Conservation (phyloP, 2,113 vertebrate genomes). For the Phodopus roborovskii region DNA sequence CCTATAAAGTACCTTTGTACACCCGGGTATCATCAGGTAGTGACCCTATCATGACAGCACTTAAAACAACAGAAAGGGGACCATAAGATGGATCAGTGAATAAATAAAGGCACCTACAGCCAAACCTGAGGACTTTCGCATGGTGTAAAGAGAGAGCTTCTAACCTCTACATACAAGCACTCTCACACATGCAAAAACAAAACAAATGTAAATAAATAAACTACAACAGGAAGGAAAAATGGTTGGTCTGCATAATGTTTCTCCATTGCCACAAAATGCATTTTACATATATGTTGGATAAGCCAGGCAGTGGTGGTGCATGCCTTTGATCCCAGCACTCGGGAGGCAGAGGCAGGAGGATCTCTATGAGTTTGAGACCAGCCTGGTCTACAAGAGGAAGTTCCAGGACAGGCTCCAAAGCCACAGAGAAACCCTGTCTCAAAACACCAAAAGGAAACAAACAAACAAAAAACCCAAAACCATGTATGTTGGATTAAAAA, state of each 20-base stretch:
- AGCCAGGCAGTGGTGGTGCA: no score
- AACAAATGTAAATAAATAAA: not conserved
- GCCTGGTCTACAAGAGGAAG: no score
- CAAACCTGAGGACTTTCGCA: not conserved
- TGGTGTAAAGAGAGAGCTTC: not conserved
- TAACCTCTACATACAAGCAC: not conserved
- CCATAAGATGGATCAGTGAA: not conserved
- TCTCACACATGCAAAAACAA: not conserved
- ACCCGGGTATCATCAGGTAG: not conserved
- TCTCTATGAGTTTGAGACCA: no score
- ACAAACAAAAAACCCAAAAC: no score
- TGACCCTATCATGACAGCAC: not conserved
- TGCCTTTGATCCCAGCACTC: no score
- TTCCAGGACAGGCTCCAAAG: no score
- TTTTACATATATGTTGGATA: not conserved
- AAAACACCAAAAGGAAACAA: no score
- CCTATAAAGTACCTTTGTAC: not conserved
- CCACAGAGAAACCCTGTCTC: no score
- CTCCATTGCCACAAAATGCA: not conserved
- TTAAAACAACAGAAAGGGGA: not conserved
- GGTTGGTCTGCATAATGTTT: not conserved
- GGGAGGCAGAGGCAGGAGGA: no score
- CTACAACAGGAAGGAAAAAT: conserved; percentile 18
- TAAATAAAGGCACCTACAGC: not conserved
- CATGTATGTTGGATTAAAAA: not conserved